Base-by-base conservation (phyloP, 2,797 vertebrate genomes). In the Adelosebastes latens region DNA sequence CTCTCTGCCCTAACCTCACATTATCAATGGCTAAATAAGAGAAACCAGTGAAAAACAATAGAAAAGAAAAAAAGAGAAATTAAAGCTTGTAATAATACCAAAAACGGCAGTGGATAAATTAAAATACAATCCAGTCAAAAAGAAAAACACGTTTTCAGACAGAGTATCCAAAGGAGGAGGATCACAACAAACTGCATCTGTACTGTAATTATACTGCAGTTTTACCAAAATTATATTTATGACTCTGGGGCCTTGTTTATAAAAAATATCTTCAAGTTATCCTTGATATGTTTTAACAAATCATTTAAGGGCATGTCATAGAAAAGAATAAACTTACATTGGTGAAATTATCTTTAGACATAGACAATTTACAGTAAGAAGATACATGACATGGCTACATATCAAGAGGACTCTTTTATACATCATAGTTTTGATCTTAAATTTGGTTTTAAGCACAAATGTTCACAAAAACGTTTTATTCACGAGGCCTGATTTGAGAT, bases 81-180 rank as follows among this genome's bases (percentile, higher is more conserved):
- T 84, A 90, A 94, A 93, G 89, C 89, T 93, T 70, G 65, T 31
- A 58, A 68, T 79, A 75, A 77, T 71, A 68, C 29, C 60, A 68
- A 75, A 64, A 90, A 72, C 61, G 68, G 66, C 66, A 77, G 31
- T 49, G 52, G 80, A 84, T 75, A 77, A 88, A 86, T 80, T 59
- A 80, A 80, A 91, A 86, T 49, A 68, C 71, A 87, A 82, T 69
- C 69, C 53, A 74, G 71, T 69, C 68, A 55, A 68, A 84, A 76
- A 42, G 7, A 73, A 72, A 39, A 56, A 42, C 18, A 34, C 2
- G 7, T 74, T 79, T 79, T 53, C 10, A 63, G 39, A 78, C 7
- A 36, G 14, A 39, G 32, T 12, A 25, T 53, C 36, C 5, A 52
- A 52, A 74, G 49, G 56, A 32, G 56, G 68, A 52, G 18, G 49